Base-by-base conservation (phyloP, 2,888 invertebrate genomes). In the Nymphalis polychloros region DNA sequence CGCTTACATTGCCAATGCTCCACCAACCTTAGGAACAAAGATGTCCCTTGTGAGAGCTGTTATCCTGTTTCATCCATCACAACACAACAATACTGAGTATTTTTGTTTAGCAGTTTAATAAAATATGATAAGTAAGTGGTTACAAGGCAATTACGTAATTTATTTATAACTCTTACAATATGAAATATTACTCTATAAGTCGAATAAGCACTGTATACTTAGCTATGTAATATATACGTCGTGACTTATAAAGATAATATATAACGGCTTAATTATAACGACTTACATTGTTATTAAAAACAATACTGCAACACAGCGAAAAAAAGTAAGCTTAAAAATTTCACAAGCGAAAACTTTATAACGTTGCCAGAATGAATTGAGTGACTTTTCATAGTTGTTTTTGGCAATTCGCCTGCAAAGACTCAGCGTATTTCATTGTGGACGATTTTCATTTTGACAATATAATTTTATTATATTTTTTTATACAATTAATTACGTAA, bases 301-400 rank as follows among this genome's bases (percentile, higher is more conserved):
- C 60, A 60, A 47, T 48, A 47, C 41, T 47, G 47, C 20, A 23
- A 53, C 55, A 17, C 7, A 27, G 41, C 35, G 10, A 5, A 57
- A 41, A 50, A 61, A 49, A 48, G 6, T 47, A 61, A 47, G 20
- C 55, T 49, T 53, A 57, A 67, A 61, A 67, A 67, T 62, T 62
- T 61, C 53, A 23, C 35, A 53, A 31, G 52, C 41, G 20, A 35
- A 61, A 63, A 55, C 55, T 71, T 67, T 35, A 64, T 55, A 67
- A 69, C 52, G 23, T 64, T 55, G 65, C 27, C 63, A 55, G 61
- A 41, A 46, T 48, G 53, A 55, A 68, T 53, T 63, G 68, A 68
- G 59, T 60, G 69, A 67, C 61, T 60, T 71, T 69, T 68, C 68
- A 71, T 69, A 55, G 61, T 61, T 50, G 23, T 57, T 64, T 64